These are phyloP conservation scores for Passer domesticus DNA, from an alignment of 2,113 vertebrate species.

Conservation along the genomic window DNA sequence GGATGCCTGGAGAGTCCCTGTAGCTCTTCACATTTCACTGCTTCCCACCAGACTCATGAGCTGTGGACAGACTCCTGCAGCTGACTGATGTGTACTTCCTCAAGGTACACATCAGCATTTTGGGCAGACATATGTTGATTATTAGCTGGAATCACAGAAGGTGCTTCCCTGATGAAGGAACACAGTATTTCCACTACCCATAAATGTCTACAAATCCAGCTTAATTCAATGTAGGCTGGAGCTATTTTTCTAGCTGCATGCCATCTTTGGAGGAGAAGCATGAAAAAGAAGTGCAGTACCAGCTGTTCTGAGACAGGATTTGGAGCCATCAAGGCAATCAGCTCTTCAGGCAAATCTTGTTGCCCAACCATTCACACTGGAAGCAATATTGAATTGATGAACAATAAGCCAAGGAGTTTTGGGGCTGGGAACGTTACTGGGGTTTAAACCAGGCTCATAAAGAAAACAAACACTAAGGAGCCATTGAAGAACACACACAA, in stretches of 20 bases:
- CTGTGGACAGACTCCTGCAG: background rate
- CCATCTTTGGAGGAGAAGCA: background rate
- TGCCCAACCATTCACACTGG: background rate
- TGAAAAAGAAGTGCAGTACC: background rate
- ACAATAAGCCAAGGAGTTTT: background rate
- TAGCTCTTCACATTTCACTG: background rate
- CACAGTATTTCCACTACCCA: background rate
- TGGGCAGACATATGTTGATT: background rate
- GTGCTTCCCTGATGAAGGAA: background rate
- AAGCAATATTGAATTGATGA: background rate
- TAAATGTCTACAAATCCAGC: background rate
- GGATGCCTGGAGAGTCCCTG: background rate
- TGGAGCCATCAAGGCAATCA: background rate
- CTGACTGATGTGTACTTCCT: background rate
- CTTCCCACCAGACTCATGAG: background rate
- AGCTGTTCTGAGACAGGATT: background rate
- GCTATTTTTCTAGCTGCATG: slow-evolving; percentile 8
- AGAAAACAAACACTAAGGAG: background rate
- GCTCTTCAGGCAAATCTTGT: background rate
- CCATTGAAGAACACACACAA: slow-evolving; percentile 46
- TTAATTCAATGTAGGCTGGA: background rate
- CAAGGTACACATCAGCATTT: background rate
- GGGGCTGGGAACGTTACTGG: background rate
- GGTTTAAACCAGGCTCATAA: background rate
- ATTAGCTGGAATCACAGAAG: background rate